Evolutionary conservation across 2,888 invertebrate genomes (phyloP).

Genomic region (Trichopoda pennipes): DNA sequence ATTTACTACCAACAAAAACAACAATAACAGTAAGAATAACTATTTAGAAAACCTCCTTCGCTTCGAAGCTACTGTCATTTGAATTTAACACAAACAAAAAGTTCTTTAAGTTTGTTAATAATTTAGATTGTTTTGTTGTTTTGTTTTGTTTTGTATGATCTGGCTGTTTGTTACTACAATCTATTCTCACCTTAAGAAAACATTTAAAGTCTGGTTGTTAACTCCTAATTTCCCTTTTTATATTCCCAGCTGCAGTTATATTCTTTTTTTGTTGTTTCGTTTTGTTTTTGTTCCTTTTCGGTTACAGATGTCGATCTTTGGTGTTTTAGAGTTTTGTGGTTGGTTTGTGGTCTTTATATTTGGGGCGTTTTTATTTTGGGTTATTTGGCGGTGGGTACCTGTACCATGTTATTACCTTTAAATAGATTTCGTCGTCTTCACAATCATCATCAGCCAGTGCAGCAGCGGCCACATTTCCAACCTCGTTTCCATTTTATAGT

Average conservation of each 20-base stretch:
- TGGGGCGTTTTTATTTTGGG: conserved; percentile 72
- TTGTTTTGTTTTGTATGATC: conserved; percentile 12
- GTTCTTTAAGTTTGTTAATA: conserved; percentile 48
- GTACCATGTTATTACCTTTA: conserved; percentile 74
- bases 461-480: conserved; percentile 37
- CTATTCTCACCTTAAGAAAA: conserved; percentile 65
- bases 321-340: conserved; percentile 41
- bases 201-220: conserved; percentile 42
- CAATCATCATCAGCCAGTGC: conserved; percentile 54
- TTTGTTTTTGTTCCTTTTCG: conserved; percentile 14
- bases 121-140: conserved; percentile 25
- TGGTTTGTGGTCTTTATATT: conserved; percentile 73
- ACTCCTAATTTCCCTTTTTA: conserved; percentile 50
- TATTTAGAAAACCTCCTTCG: conserved; percentile 42
- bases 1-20: conserved; percentile 1
- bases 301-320: conserved; percentile 60
- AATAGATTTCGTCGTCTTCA: conserved; percentile 70
- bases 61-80: conserved; percentile 61
- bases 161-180: conserved; percentile 41
- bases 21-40: conserved; percentile 29
- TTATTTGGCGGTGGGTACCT: conserved; percentile 70
- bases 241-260: conserved; percentile 68
- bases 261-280: conserved; percentile 3
- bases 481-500: conserved; percentile 39
- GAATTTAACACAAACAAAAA: conserved; percentile 21